Percentiles rank a stretch among this genome's conserved stretches.
Conservation (phyloP, 2,888 invertebrate species). For the Crioceris asparagi region DNA sequence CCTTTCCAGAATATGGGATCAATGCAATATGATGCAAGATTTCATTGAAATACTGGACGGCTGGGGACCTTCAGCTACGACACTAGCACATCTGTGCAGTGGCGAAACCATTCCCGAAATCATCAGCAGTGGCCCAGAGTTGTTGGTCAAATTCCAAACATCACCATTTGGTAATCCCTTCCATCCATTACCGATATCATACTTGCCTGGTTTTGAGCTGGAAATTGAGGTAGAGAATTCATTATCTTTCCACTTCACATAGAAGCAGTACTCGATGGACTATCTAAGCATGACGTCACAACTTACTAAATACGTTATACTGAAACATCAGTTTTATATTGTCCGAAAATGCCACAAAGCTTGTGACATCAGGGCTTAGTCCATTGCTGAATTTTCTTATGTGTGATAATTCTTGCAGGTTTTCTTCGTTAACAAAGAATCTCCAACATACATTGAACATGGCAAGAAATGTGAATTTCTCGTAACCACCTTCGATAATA, state of each 20-base stretch:
- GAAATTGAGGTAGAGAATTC: conserved; percentile 58
- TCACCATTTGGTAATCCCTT: conserved; percentile 74
- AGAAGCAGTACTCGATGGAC: too few species aligned
- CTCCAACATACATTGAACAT: conserved; percentile 61
- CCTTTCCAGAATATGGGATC: conserved; percentile 65
- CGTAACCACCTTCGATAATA: conserved; percentile 61
- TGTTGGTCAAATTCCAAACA: conserved; percentile 71
- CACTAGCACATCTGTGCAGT: conserved; percentile 68
- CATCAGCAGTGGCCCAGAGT: conserved; percentile 63
- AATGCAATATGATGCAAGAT: conserved; percentile 73
- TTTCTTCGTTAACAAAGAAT: conserved; percentile 63
- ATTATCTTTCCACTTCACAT: too few species aligned
- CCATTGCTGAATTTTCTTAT: too few species aligned
- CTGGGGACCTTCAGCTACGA: conserved; percentile 55
- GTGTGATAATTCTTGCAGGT: conserved; percentile 51
- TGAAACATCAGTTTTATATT: too few species aligned
- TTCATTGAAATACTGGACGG: conserved; percentile 76
- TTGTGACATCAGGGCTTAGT: too few species aligned
- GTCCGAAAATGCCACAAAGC: too few species aligned
- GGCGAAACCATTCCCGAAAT: conserved; percentile 74
- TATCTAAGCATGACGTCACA: neutral
- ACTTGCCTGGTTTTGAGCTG: conserved; percentile 70
- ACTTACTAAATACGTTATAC: neutral
- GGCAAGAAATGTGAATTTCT: conserved; percentile 68
- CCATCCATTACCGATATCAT: conserved; percentile 66